These are phyloP conservation scores for Sebastes iracundus DNA, from an alignment of 2,797 vertebrate species.

Conservation along the genomic window DNA sequence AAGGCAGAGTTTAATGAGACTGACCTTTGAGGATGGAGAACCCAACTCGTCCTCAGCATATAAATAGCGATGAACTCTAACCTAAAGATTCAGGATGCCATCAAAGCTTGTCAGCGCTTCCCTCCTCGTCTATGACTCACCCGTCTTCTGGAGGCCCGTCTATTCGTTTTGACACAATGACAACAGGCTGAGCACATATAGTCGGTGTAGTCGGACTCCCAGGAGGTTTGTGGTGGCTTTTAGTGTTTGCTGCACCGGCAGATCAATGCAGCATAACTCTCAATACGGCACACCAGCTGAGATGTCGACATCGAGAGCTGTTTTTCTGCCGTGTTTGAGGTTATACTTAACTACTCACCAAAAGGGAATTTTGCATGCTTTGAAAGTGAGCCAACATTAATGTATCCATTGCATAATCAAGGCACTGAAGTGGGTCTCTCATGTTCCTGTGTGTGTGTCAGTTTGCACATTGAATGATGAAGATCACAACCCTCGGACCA, in stretches of 20 bases:
- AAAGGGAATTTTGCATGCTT: constrained; percentile 11
- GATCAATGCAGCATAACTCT: constrained; percentile 55
- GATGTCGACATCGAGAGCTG: constrained; percentile 17
- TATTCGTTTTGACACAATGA: constrained; percentile 64
- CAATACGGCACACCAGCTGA: constrained; percentile 1
- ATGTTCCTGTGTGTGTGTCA: constrained; percentile 1
- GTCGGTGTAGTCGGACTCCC: constrained; percentile 46
- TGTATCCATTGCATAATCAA: constrained; percentile 28
- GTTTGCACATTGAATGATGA: constrained; percentile 26
- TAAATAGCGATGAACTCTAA: constrained; percentile 68
- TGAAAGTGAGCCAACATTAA: constrained; percentile 31
- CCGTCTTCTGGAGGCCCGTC: constrained; percentile 30
- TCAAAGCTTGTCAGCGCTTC: constrained; percentile 48
- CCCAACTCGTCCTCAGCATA: constrained; percentile 51
- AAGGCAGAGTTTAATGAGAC: constrained; percentile 67
- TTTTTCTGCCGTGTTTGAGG: constrained; percentile 23
- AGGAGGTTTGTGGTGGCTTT: constrained; percentile 61
- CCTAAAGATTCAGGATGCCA: constrained; percentile 54
- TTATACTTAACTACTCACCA: constrained; percentile 1
- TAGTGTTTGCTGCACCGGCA: constrained; percentile 51
- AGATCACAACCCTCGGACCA: constrained; percentile 27
- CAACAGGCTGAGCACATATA: constrained; percentile 48
- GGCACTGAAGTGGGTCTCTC: constrained; percentile 14
- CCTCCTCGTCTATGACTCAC: constrained; percentile 61
- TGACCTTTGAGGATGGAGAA: constrained; percentile 72